phyloP scores from a whole-genome alignment of 2,797 vertebrate genomes.

The Bradypodion pumilum region DNA sequence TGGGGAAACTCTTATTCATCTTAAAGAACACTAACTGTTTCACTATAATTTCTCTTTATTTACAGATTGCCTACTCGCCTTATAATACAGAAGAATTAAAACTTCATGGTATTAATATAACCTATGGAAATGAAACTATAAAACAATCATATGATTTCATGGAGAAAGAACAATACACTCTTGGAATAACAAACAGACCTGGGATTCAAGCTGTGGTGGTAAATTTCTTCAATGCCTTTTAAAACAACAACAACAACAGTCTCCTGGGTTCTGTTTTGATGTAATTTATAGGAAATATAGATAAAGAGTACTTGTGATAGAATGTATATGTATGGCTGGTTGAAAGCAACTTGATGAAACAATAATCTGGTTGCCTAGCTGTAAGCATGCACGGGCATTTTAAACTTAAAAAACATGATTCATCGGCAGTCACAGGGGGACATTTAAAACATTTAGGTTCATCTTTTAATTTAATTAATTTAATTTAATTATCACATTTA shows the following conservation, averaged over 20 bases:
- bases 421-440: background rate
- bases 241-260: background rate
- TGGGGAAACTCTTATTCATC: background rate
- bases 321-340: background rate
- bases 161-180: conserved; percentile 41
- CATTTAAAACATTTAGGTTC: background rate
- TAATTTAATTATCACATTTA: too few species aligned
- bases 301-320: background rate
- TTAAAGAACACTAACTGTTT: conserved; percentile 7
- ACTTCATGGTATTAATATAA: background rate
- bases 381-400: background rate
- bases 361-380: background rate
- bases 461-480: too few species aligned
- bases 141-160: accelerated
- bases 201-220: accelerated
- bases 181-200: accelerated
- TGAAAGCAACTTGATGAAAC: background rate
- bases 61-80: conserved; percentile 53
- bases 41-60: conserved; percentile 32
- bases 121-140: accelerated
- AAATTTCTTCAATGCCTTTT: conserved; percentile 41
- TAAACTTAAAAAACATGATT: background rate
- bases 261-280: conserved; percentile 17
- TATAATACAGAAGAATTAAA: conserved; percentile 20
- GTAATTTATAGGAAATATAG: background rate